Evolutionary conservation across 1,140 invertebrate genomes (phyloP).

Genomic region (Drusus annulatus): DNA sequence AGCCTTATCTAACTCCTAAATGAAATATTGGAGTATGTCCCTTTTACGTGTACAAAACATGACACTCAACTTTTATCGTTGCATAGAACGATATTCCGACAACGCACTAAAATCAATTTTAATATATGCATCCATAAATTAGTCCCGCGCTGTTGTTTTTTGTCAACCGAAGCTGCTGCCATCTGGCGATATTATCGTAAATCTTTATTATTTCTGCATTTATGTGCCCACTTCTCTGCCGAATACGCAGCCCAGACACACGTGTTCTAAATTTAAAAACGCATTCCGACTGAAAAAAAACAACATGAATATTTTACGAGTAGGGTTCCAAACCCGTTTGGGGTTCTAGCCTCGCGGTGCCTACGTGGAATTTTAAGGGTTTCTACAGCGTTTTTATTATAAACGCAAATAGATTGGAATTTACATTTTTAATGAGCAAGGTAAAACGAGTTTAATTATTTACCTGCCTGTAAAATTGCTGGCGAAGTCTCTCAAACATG

Average conservation of each 20-base stretch:
- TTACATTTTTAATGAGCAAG: no score
- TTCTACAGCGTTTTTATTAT: background rate
- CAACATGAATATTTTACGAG: background rate
- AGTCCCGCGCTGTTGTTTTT: background rate
- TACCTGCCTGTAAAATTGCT: no score
- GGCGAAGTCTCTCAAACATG: no score
- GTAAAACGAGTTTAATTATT: no score
- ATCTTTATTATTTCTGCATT: slow-evolving; percentile 40
- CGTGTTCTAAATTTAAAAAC: slow-evolving; percentile 39
- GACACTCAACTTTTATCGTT: slow-evolving; percentile 1
- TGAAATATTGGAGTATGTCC: no score
- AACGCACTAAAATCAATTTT: slow-evolving; percentile 20
- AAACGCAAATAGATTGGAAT: no score
- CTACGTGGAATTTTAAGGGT: background rate
- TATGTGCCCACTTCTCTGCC: background rate
- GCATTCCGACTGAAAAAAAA: slow-evolving; percentile 31
- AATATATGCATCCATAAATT: slow-evolving; percentile 6
- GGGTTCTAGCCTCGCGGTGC: background rate
- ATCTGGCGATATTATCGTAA: slow-evolving; percentile 19
- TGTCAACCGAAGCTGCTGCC: slow-evolving; percentile 9
- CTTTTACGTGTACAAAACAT: slow-evolving; percentile 6
- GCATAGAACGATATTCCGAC: background rate
- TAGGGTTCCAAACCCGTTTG: background rate
- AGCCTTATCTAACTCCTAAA: background rate
- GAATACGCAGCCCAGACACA: slow-evolving; percentile 24